Evolutionary conservation across 2,888 invertebrate species (phyloP).

Genomic region (Carcina quercana): DNA sequence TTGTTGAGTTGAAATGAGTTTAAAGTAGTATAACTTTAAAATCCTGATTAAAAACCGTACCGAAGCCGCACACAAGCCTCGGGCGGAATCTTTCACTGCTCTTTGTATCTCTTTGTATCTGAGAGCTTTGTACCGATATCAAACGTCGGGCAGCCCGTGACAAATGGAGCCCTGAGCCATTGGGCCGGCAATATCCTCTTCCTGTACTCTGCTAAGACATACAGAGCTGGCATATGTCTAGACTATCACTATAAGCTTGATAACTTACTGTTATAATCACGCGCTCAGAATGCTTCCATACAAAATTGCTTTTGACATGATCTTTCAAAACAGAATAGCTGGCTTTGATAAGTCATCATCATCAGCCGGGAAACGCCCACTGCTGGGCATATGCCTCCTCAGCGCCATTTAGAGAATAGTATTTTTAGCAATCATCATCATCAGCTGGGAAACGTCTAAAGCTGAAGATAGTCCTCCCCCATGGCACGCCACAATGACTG

Average conservation of each 20-base stretch:
- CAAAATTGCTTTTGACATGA: not conserved
- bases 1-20: no score
- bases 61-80: no score
- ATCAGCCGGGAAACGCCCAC: not conserved
- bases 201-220: slow-evolving; percentile 26
- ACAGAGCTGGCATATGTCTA: slow-evolving; percentile 10
- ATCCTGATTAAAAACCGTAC: no score
- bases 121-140: slow-evolving; percentile 22
- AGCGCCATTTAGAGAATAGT: not conserved
- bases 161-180: slow-evolving; percentile 54
- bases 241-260: not conserved
- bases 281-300: not conserved
- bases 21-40: no score
- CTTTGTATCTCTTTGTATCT: slow-evolving; percentile 20
- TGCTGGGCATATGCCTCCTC: not conserved
- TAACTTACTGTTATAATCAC: not conserved
- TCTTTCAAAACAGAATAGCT: not conserved
- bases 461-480: no score
- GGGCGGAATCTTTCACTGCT: slow-evolving; percentile 6
- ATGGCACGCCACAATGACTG: no score
- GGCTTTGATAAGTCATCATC: not conserved
- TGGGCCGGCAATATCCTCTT: slow-evolving; percentile 54
- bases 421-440: no score
- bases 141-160: slow-evolving; percentile 36
- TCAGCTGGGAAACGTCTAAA: no score